Evolutionary conservation across 2,113 vertebrate species (phyloP), one percentile per base, ranked within the genome.

Genomic region (Charina bottae): DNA sequence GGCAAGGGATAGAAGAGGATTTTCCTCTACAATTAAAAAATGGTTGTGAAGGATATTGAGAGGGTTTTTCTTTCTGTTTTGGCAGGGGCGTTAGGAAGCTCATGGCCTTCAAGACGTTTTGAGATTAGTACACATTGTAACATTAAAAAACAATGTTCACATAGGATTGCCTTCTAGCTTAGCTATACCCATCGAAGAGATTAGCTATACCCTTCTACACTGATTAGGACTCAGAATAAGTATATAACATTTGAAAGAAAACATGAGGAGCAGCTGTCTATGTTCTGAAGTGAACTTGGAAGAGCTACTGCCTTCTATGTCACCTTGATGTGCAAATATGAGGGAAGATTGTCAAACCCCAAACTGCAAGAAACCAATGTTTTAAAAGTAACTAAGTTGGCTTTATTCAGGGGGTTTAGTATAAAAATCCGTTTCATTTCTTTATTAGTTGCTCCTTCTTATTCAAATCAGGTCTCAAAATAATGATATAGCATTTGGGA

Each of bases 241-340:
- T 28, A 64, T 28, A 1, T 64, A 28, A 26, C 3, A 28, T 64
- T 64, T 64, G 2, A 64, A 64, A 64, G 7, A 28, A 64, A 28
- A 28, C 3, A 64, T 28, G 9, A 2, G 28, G 62, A 3, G 10
- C 1, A 12, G 3, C 28, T 64, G 6, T 28, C 1, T 28, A 64
- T 9, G 1, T 64, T 64, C 0, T 64, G 26, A 64, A 28, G 8
- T 28, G 26, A 64, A 12, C 3, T 64, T 64, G 1, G 26, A 9
- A 64, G 10, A 49, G 2, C 49, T 6, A 12, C 11, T 15, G 62
- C 1, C 28, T 64, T 64, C 0, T 11, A 13, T 5, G 4, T 68
- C 4, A 26, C 26, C 12, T 64, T 64, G 4, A 64, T 13, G 0
- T 13, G 1, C 3, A 0, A 0, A 68, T 15, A 1, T 49, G 4